Evolutionary conservation across 2,888 invertebrate genomes (phyloP), one percentile per base, ranked within the genome.

Genomic region (Loripinus fragilis): DNA sequence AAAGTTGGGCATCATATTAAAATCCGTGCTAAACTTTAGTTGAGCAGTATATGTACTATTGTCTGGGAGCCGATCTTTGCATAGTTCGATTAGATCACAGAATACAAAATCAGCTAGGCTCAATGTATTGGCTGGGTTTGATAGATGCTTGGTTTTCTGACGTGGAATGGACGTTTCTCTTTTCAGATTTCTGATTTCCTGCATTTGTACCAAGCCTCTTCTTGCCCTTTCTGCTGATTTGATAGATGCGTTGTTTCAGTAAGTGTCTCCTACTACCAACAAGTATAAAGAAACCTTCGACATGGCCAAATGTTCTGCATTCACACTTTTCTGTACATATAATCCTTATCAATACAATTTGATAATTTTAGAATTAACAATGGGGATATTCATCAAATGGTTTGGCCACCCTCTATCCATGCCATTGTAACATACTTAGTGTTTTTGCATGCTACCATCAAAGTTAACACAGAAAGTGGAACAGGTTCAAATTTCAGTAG

Each of bases 401-500:
- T 2, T 5, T 52, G 52, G 7, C 25, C 25, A 52, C 25, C 52
- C 25, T 28, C 48, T 28, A 52, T 52, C 52, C 52, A 52, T 3
- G 25, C 23, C 52, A 45, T 7, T 48, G 48, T 69, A 12, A 28
- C 50, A 20, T n/a, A 52, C 50, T 71, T 71, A 38, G 55, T 48
- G 38, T 67, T 41, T 52, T 52, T 28, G 23, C 52, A 52, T 74
- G 60, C 33, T 64, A 3, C 66, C 64, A 73, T 65, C 73, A 25
- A 73, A 33, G 42, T 66, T 73, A 28, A 73, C 25, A 73, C 23
- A 2, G 66, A 17, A 25, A 73, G 38, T 42, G 73, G 73, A 28
- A 66, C 73, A 8, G 66, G 60, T 48, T 73, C 65, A 65, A 41
- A 65, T 3, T 45, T 70, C 10, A 70, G 25, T 2, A 72, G 38